Percentiles rank a stretch among this genome's conserved stretches.
Evolutionary conservation across 2,888 invertebrate species (phyloP).

Genomic region (Gastracanthus pulcherrimus): DNA sequence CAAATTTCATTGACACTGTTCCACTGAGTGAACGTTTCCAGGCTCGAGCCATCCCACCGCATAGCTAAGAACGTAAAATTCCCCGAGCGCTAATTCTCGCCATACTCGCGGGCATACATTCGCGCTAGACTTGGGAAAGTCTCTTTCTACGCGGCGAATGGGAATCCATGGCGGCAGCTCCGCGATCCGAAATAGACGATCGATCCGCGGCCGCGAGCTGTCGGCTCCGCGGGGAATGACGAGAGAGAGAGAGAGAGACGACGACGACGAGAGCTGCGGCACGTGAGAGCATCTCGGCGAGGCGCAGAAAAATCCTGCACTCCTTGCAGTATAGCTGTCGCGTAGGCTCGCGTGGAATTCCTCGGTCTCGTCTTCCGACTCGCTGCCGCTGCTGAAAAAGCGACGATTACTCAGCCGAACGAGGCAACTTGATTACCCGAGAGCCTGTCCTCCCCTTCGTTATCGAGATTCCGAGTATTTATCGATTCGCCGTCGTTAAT

Average conservation of each 20-base stretch:
- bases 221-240: slow-evolving; percentile 1
- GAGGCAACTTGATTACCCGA: slow-evolving; percentile 32
- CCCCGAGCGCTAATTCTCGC: background rate
- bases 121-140: slow-evolving; percentile 2
- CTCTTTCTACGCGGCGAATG: background rate
- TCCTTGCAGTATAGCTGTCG: background rate
- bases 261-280: too few species aligned
- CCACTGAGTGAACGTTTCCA: too few species aligned
- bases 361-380: background rate
- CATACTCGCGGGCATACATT: background rate
- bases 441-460: background rate
- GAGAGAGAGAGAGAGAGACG: too few species aligned
- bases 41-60: background rate
- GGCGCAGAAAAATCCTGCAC: background rate
- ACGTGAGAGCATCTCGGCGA: slow-evolving; percentile 5
- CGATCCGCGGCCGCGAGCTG: background rate
- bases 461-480: slow-evolving; percentile 15
- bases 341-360: background rate
- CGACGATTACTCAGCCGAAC: slow-evolving; percentile 18
- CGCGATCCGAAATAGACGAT: background rate
- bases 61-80: background rate
- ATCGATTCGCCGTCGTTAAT: slow-evolving; percentile 6
- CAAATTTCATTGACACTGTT: too few species aligned
- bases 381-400: slow-evolving; percentile 12
- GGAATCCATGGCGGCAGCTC: background rate